A percentile compares a stretch with the other conserved stretches of the same genome.
These are phyloP conservation scores for Tonatia bakeri DNA, from an alignment of 2,113 vertebrate genomes.

Conservation along the genomic window DNA sequence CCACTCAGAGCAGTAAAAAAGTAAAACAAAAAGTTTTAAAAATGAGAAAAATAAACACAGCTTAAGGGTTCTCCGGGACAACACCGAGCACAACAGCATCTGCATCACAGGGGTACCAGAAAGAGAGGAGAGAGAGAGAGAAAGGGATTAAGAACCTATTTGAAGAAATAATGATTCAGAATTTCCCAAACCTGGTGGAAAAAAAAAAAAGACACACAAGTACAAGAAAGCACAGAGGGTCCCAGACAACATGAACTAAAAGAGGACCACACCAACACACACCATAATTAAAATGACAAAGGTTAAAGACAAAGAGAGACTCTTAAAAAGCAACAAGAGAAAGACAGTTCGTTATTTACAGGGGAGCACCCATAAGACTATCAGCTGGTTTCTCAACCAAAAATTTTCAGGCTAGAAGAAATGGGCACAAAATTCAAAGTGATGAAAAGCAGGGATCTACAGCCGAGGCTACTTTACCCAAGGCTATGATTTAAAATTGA, in stretches of 20 bases:
- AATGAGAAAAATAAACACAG: neutral
- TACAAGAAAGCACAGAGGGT: neutral
- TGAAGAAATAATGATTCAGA: neutral
- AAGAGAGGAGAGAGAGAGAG: neutral
- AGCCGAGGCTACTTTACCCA: neutral
- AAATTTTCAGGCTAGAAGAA: neutral
- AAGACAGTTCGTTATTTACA: neutral
- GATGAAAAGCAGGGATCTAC: neutral
- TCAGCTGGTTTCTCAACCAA: neutral
- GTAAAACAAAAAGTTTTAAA: neutral
- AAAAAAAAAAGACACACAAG: neutral
- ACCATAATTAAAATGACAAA: neutral
- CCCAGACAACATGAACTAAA: neutral
- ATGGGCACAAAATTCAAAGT: neutral
- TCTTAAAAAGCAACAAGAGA: neutral
- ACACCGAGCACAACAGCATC: neutral
- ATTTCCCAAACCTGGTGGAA: neutral
- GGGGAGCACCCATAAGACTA: neutral
- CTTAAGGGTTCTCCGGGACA: neutral
- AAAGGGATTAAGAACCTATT: neutral
- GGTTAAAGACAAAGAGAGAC: neutral
- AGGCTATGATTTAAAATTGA: neutral
- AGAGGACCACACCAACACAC: neutral
- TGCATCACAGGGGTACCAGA: neutral
- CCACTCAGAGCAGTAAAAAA: neutral